These are phyloP conservation scores for Acheta domesticus DNA, from an alignment of 2,888 invertebrate genomes.

Conservation along the genomic window DNA sequence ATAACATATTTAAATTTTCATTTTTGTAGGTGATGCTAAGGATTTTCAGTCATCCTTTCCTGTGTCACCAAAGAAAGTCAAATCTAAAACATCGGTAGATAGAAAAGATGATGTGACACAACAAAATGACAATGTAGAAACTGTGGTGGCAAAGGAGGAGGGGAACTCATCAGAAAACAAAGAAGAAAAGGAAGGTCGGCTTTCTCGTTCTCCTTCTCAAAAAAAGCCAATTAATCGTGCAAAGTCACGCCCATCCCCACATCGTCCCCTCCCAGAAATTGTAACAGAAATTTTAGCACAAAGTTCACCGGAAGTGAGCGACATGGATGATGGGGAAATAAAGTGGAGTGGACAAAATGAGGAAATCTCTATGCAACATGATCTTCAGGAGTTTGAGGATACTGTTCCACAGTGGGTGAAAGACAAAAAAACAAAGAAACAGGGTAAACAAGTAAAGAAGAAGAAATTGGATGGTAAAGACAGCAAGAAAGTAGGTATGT, in stretches of 20 bases:
- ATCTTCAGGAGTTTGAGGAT: constrained; percentile 51
- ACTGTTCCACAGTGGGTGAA: constrained; percentile 45
- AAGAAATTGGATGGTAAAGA: constrained; percentile 27
- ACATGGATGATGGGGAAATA: constrained; percentile 19
- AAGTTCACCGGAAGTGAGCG: background rate
- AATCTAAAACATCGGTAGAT: background rate
- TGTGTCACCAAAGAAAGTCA: constrained; percentile 29
- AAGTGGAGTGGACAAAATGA: constrained; percentile 39
- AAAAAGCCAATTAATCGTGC: constrained; percentile 54
- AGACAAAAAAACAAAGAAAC: constrained; percentile 42
- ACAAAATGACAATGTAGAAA: background rate
- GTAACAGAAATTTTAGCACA: constrained; percentile 40
- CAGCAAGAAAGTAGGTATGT: background rate
- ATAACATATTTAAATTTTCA: background rate
- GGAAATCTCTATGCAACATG: constrained; percentile 49
- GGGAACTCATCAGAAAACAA: background rate
- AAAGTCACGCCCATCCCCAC: constrained; percentile 56
- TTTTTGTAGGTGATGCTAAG: constrained; percentile 52
- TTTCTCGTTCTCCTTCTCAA: constrained; percentile 11
- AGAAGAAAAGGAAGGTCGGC: background rate
- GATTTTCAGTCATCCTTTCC: constrained; percentile 46
- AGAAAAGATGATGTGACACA: background rate
- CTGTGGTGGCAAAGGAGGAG: background rate
- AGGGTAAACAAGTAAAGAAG: constrained; percentile 42
- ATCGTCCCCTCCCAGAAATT: constrained; percentile 54